Evolutionary conservation across 2,113 vertebrate genomes (phyloP).

Genomic region (Rhabdomys dilectus): DNA sequence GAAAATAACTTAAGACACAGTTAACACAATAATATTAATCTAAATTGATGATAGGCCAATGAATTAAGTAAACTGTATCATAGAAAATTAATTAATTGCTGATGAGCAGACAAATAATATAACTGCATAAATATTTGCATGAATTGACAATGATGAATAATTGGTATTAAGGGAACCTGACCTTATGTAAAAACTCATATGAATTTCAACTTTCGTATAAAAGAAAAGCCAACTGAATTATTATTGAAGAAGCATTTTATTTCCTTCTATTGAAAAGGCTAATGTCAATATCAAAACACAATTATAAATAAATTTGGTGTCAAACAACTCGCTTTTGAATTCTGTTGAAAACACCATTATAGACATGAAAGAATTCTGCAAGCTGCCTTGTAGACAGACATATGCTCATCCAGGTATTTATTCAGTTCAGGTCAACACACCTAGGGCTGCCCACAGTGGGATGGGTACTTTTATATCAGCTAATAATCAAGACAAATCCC

Average conservation of each 20-base stretch:
- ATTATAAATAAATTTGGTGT: not conserved
- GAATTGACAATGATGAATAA: not conserved
- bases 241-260: not conserved
- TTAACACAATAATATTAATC: not conserved
- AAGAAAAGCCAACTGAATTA: slow-evolving; percentile 38
- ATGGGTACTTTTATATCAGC: not conserved
- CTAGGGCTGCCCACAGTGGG: not conserved
- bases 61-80: not conserved
- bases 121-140: slow-evolving; percentile 8
- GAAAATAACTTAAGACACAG: slow-evolving; percentile 37
- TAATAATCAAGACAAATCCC: not conserved
- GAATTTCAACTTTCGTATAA: not conserved
- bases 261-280: not conserved
- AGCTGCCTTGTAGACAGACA: not conserved
- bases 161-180: slow-evolving; percentile 25
- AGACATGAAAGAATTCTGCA: not conserved
- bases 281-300: not conserved
- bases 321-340: not conserved
- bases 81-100: slow-evolving; percentile 31
- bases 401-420: not conserved
- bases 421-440: not conserved
- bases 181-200: not conserved
- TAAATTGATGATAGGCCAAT: not conserved
- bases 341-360: not conserved
- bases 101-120: not conserved